These are phyloP conservation scores for Paedocypris sp. DNA, from an alignment of 2,113 vertebrate species.

Conservation along the genomic window DNA sequence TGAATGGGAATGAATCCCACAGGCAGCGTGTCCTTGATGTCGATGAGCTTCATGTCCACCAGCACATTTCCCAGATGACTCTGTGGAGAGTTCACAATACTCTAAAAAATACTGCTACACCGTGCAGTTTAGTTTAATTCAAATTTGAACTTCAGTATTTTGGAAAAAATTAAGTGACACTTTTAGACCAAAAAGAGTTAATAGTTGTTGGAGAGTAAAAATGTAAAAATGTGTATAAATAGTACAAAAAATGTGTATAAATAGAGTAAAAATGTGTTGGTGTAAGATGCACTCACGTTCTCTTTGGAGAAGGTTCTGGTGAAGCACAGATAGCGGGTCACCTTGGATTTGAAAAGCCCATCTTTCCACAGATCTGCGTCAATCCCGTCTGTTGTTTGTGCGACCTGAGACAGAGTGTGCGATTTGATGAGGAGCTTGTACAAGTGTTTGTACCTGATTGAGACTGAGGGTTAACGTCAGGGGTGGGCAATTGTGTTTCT, in stretches of 20 bases:
- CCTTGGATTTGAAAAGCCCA: slow-evolving; percentile 96
- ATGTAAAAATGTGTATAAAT: no score
- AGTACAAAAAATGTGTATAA: no score
- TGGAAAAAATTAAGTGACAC: no score
- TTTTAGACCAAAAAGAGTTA: no score
- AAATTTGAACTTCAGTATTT: no score
- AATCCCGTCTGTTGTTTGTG: slow-evolving; percentile 88
- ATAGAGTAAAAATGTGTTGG: no score
- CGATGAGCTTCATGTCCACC: slow-evolving; percentile 97
- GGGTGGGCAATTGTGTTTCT: no score
- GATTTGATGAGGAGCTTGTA: slow-evolving; percentile 3
- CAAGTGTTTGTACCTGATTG: slow-evolving; percentile 17
- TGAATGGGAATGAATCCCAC: slow-evolving; percentile 97
- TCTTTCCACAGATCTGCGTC: slow-evolving; percentile 99
- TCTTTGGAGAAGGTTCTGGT: slow-evolving; percentile 95
- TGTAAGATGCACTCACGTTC: slow-evolving; percentile 71
- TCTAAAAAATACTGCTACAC: no score
- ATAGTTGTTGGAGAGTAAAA: no score
- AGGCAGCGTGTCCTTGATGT: slow-evolving; percentile 93
- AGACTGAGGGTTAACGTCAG: no score
- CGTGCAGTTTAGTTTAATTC: no score
- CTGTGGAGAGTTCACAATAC: slow-evolving; percentile 52
- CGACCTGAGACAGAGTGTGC: slow-evolving; percentile 60
- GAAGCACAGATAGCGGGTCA: slow-evolving; percentile 96
- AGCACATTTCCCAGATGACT: slow-evolving; percentile 95